phyloP scores from a whole-genome alignment of 2,113 vertebrate species.

The Brevimyrus niger region DNA sequence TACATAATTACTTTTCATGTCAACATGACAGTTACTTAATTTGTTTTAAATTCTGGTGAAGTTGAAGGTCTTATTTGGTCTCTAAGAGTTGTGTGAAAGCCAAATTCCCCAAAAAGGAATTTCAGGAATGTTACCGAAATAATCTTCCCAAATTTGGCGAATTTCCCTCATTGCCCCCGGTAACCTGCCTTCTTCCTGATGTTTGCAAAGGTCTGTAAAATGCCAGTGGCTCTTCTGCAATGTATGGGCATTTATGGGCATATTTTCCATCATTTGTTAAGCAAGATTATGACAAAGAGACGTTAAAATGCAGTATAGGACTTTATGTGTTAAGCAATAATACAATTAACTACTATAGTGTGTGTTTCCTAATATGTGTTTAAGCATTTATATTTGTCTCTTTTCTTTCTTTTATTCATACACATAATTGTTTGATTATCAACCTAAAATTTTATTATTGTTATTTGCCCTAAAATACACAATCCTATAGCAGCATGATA shows the following conservation, averaged over 20 bases:
- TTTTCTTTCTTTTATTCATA: neutral
- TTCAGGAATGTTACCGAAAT: constrained; percentile 64
- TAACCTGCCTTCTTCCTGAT: constrained; percentile 25
- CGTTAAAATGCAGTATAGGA: neutral
- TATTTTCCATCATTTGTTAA: neutral
- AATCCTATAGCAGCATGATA: neutral
- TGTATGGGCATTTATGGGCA: neutral
- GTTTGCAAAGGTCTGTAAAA: constrained; percentile 16
- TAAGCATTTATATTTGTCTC: neutral
- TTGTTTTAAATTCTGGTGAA: neutral
- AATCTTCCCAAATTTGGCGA: constrained; percentile 73
- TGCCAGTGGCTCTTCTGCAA: neutral
- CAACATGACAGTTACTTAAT: constrained; percentile 13
- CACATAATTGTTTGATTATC: neutral
- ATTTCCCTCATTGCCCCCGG: constrained; percentile 49
- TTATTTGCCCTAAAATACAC: neutral
- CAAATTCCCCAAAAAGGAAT: constrained; percentile 48
- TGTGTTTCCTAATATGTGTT: neutral
- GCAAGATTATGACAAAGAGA: neutral
- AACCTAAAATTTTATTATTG: neutral
- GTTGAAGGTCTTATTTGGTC: constrained; percentile 24
- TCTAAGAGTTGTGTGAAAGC: constrained; percentile 39
- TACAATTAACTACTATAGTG: neutral
- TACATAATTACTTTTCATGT: constrained; percentile 24
- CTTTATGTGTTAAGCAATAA: neutral